These are phyloP conservation scores for Ara ararauna DNA, from an alignment of 2,797 vertebrate species.

Conservation along the genomic window DNA sequence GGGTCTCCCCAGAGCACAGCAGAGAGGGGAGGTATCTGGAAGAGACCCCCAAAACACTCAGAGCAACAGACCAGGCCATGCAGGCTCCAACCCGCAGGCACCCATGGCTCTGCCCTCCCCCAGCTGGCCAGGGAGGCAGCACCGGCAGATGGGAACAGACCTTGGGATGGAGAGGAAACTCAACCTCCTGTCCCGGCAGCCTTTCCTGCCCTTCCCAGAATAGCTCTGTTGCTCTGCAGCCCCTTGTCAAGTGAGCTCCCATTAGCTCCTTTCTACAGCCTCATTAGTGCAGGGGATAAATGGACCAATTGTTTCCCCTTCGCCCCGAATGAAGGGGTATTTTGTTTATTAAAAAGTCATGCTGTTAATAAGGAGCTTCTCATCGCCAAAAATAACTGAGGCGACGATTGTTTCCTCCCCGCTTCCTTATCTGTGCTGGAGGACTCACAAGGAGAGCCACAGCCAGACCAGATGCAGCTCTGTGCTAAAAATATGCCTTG, in stretches of 20 bases:
- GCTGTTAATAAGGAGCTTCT: slow-evolving; percentile 33
- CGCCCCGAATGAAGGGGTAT: neutral
- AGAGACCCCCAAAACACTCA: neutral
- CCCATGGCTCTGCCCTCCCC: neutral
- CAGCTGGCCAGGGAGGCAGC: neutral
- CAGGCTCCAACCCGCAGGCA: neutral
- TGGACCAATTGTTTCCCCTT: slow-evolving; percentile 26
- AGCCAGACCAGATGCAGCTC: neutral
- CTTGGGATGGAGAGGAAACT: neutral
- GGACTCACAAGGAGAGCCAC: neutral
- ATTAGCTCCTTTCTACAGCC: neutral
- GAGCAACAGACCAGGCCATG: neutral
- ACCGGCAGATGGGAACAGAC: fast-evolving
- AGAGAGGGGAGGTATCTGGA: too few relatives aligned
- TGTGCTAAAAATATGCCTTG: slow-evolving; percentile 37
- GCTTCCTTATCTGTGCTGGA: slow-evolving; percentile 36
- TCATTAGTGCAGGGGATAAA: neutral
- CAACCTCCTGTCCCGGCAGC: neutral
- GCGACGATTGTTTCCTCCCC: slow-evolving; percentile 1
- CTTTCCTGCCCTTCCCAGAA: slow-evolving; percentile 44
- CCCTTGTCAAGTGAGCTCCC: neutral
- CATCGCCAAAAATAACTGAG: slow-evolving; percentile 55
- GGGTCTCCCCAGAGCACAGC: too few relatives aligned
- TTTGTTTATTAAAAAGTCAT: slow-evolving; percentile 59
- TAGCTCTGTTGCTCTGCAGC: neutral